phyloP scores from a whole-genome alignment of 2,888 invertebrate species.

The Netelia virgata region DNA sequence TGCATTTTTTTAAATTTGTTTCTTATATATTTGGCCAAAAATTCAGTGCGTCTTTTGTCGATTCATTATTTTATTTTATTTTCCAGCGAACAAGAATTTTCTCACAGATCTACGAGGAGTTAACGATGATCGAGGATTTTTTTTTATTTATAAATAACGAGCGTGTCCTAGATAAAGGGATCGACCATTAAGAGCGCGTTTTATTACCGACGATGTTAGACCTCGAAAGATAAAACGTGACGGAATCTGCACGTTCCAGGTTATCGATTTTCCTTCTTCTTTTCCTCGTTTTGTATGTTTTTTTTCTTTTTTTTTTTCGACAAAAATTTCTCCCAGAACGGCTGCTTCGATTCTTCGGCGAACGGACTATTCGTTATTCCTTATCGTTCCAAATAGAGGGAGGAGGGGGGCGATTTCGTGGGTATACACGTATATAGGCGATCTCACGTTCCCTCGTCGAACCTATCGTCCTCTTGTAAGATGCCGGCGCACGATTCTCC shows the following conservation, averaged over 20 bases:
- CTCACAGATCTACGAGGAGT: background rate
- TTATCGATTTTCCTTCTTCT: constrained; percentile 55
- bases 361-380: constrained; percentile 68
- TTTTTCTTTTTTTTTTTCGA: constrained; percentile 56
- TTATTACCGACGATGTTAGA: constrained; percentile 60
- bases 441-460: constrained; percentile 59
- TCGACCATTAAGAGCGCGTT: constrained; percentile 58
- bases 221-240: constrained; percentile 59
- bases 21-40: no score
- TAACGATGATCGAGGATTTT: constrained; percentile 29
- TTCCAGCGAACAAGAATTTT: background rate
- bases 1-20: no score
- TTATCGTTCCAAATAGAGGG: constrained; percentile 60
- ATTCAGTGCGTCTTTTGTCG: background rate
- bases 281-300: constrained; percentile 60
- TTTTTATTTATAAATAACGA: constrained; percentile 43
- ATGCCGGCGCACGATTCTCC: constrained; percentile 66
- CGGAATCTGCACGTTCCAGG: constrained; percentile 58
- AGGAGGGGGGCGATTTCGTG: background rate
- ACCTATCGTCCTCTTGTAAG: constrained; percentile 64
- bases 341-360: constrained; percentile 62
- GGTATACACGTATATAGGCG: constrained; percentile 31
- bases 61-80: background rate
- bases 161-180: constrained; percentile 44
- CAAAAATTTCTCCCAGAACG: constrained; percentile 59